Evolutionary conservation across 2,797 vertebrate species (phyloP), one percentile per base, ranked within the genome.

Genomic region (Acanthurus leucopareius): DNA sequence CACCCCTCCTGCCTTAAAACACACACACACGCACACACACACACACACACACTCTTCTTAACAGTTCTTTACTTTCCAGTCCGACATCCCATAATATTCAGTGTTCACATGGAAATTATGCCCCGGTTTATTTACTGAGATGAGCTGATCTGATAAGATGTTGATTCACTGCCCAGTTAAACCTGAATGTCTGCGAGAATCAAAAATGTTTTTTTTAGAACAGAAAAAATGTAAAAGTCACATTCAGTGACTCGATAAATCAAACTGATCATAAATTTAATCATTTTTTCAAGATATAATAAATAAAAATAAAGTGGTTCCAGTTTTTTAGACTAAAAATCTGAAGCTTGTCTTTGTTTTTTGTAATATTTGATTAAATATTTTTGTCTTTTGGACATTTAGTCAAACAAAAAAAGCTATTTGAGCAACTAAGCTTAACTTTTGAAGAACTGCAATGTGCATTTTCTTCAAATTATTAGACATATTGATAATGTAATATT

Each of bases 21-120:
- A 6, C 42, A 56, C 22, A 70, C 20, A 52, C n/a, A 62, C 0
- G 15, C 3, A 66, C 8, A 57, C 20, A 52, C n/a, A 62, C 0
- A 19, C 3, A 66, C 8, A 57, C 53, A 56, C 15, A 5, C n/a
- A 35, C 57, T 20, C 40, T 67, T 49, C 25, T 7, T 58, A 69
- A 1, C 7, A n/a, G 25, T 7, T 45, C 13, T 60, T 61, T 25
- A 5, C 44, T 11, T 59, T 17, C 20, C 7, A 3, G 3, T 19
- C 38, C 49, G 3, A 45, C 54, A 69, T 79, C 28, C 25, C n/a
- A 52, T 72, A 54, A 75, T 75, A 58, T 44, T 58, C 16, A 1
- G 6, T 6, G 49, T 44, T 61, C 49, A 59, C 47, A 61, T 56
- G 69, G 69, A 77, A 80, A 77, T 57, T 68, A 35, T 38, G 42